A percentile compares a stretch with the other conserved stretches of the same genome.
Evolutionary conservation across 1,140 invertebrate genomes (phyloP).

Genomic region (Magallana ariakensis): DNA sequence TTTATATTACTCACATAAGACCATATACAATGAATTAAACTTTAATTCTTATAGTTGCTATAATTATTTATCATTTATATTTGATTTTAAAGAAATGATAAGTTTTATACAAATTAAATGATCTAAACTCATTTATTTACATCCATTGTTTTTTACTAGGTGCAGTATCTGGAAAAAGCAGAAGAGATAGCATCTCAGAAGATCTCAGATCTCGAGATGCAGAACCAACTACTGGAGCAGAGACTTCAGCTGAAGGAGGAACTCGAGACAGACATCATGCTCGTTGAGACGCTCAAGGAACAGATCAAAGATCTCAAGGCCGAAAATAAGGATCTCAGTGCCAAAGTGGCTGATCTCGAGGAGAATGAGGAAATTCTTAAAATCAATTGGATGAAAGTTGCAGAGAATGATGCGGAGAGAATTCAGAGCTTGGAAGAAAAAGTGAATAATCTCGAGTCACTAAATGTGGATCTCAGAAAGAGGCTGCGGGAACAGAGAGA

Average conservation of each 20-base stretch:
- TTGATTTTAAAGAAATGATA: background rate
- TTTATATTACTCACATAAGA: no score
- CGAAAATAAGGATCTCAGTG: slow-evolving; percentile 67
- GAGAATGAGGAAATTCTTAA: slow-evolving; percentile 73
- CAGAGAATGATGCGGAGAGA: slow-evolving; percentile 72
- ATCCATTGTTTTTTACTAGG: slow-evolving; percentile 56
- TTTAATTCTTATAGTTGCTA: no score
- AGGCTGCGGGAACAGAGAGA: slow-evolving; percentile 70
- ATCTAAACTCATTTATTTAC: background rate
- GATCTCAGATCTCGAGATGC: slow-evolving; percentile 68
- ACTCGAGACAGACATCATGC: slow-evolving; percentile 53
- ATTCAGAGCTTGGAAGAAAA: slow-evolving; percentile 72
- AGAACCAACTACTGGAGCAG: slow-evolving; percentile 66
- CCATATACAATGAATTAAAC: no score
- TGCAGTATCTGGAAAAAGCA: slow-evolving; percentile 72
- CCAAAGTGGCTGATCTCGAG: slow-evolving; percentile 70
- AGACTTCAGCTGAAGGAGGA: slow-evolving; percentile 67
- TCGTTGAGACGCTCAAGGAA: slow-evolving; percentile 65
- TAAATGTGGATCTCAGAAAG: slow-evolving; percentile 70
- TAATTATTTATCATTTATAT: background rate
- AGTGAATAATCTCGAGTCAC: slow-evolving; percentile 66
- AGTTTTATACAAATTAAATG: background rate
- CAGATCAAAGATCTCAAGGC: slow-evolving; percentile 63
- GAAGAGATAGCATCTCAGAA: slow-evolving; percentile 68
- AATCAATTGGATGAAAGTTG: slow-evolving; percentile 75